Conservation (phyloP, 2,888 invertebrate species). For the Sarcophaga variegata region DNA sequence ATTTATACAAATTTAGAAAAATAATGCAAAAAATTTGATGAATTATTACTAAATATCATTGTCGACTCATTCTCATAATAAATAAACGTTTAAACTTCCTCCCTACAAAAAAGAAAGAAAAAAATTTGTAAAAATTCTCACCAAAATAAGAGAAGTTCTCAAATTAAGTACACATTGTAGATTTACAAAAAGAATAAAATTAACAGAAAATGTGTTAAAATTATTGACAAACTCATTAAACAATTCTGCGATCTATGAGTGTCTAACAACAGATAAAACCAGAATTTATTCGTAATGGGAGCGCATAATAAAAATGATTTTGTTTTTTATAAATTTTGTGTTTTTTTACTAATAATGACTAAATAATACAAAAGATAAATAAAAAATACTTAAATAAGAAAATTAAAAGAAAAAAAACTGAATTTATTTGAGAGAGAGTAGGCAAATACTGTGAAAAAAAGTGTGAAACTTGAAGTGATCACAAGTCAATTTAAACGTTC, state of each 20-base stretch:
- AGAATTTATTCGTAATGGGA: constrained; percentile 39
- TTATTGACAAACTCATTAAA: constrained; percentile 45
- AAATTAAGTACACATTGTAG: background rate
- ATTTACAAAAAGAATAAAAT: background rate
- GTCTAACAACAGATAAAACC: constrained; percentile 9
- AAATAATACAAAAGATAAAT: constrained; percentile 41
- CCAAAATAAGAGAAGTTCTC: background rate
- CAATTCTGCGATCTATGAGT: constrained; percentile 24
- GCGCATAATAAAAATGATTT: constrained; percentile 4
- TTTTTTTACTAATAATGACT: background rate
- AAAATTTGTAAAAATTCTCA: background rate
- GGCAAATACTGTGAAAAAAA: background rate
- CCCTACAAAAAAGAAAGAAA: background rate
- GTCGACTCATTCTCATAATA: background rate
- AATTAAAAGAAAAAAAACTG: background rate
- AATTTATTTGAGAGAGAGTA: background rate
- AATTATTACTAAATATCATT: background rate
- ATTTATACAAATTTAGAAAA: no score
- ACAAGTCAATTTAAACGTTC: background rate
- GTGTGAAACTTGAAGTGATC: constrained; percentile 42
- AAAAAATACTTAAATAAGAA: constrained; percentile 18
- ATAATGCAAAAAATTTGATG: background rate
- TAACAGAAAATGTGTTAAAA: constrained; percentile 15
- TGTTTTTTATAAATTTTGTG: no score
- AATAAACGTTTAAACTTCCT: background rate